Base-by-base conservation (phyloP, 2,797 vertebrate species). In the Crax fasciolata region DNA sequence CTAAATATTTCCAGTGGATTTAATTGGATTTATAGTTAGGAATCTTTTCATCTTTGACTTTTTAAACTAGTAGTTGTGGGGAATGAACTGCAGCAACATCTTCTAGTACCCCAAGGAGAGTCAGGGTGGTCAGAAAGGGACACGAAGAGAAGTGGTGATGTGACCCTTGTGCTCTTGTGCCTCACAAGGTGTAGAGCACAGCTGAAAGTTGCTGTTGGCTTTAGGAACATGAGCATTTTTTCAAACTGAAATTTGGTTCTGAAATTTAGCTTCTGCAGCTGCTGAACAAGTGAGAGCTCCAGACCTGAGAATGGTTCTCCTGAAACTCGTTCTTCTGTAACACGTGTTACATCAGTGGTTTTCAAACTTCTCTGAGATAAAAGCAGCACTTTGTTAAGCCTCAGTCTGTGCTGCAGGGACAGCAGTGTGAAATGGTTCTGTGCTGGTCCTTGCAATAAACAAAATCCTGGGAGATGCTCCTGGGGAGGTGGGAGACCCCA, bases 21-120 rank as follows among this genome's bases (percentile, higher is more conserved):
- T 93, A 63, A 70, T 93, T 55, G 78, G 20, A 55, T 87, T 87
- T 91, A 19, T 35, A 58, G 52, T 68, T 94, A 70, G 66, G 84
- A 91, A 17, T 76, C 67, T 66, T 93, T 73, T 81, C 44, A 58
- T 57, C 41, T 75, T 54, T 46, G 72, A 27, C 41, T 73, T 92
- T 87, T 91, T 62, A 66, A 89, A 66, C 28, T 73, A n/a, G 27
- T 41, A 55, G 30, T 74, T 6, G 5, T 32, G 24, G 27, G 4
- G 52, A 58, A 35, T 58, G 44, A 58, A 28, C 27, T 90, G 46
- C 67, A 41, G 25, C 25, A 41, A 3, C 68, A 3, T 15, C n/a
- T 86, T 62, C 57, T 30, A 41, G 55, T 79, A 44, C 70, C 72
- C 17, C 58, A 35, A 73, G 0, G 0, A 51, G 67, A 74, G 39